These are phyloP conservation scores for Myiopsitta monachus DNA, from an alignment of 2,113 vertebrate species.

Conservation along the genomic window DNA sequence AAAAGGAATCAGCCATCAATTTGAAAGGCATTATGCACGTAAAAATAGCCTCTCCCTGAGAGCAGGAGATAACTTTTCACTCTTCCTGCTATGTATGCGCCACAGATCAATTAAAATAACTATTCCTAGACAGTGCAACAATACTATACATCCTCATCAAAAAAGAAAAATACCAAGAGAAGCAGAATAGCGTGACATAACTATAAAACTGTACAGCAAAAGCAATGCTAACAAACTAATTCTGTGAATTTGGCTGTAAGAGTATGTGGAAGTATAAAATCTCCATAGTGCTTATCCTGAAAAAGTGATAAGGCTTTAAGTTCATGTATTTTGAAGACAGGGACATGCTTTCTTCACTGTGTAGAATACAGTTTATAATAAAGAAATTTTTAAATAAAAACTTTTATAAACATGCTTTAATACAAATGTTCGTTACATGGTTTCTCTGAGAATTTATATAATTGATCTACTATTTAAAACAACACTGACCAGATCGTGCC, in stretches of 20 bases:
- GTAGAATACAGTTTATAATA: background rate
- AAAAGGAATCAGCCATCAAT: conserved; percentile 40
- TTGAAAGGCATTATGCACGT: conserved; percentile 12
- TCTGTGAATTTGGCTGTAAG: background rate
- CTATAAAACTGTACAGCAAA: background rate
- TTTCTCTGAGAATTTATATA: background rate
- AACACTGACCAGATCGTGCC: conserved; percentile 84
- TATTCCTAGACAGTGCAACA: background rate
- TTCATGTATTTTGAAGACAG: background rate
- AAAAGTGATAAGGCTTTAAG: background rate
- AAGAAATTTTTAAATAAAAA: background rate
- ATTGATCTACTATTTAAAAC: background rate
- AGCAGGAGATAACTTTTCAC: background rate
- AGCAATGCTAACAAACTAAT: background rate
- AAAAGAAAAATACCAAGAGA: background rate
- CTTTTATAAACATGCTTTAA: background rate
- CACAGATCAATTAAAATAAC: conserved; percentile 17
- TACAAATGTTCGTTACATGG: background rate
- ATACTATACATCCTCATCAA: background rate
- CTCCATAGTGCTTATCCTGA: background rate
- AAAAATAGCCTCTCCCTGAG: conserved; percentile 42
- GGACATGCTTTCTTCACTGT: background rate
- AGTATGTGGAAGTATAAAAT: background rate
- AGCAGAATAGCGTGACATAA: background rate
- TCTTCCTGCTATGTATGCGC: background rate